These are phyloP conservation scores for Apaloderma vittatum DNA, from an alignment of 2,113 vertebrate species.

Conservation along the genomic window DNA sequence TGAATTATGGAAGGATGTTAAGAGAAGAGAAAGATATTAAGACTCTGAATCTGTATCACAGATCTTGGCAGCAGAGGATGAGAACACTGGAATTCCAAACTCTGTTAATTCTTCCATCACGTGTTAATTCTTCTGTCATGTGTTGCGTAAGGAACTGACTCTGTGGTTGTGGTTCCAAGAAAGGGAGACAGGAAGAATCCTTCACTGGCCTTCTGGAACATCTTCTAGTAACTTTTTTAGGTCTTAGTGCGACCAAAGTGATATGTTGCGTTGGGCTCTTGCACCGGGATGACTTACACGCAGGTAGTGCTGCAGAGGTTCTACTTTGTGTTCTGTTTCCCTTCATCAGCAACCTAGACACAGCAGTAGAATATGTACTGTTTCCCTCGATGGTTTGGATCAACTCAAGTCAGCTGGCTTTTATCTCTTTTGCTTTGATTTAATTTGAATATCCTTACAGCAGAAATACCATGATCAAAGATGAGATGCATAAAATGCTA, in stretches of 20 bases:
- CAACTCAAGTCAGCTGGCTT: slow-evolving; percentile 12
- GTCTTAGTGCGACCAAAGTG: background rate
- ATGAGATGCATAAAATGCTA: background rate
- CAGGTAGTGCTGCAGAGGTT: background rate
- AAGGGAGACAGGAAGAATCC: background rate
- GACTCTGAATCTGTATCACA: background rate
- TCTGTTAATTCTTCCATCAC: background rate
- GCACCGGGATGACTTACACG: background rate
- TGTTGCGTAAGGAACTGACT: background rate
- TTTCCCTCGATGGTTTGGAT: slow-evolving; percentile 3
- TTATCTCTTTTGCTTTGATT: slow-evolving; percentile 56
- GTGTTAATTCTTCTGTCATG: accelerated
- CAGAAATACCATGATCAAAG: slow-evolving; percentile 31
- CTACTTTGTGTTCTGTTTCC: background rate
- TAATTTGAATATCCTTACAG: slow-evolving; percentile 30
- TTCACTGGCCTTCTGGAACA: background rate
- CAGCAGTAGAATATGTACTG: background rate
- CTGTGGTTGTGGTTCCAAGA: background rate
- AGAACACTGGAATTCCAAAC: background rate
- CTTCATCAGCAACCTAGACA: background rate
- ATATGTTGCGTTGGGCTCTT: background rate
- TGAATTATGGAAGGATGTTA: background rate
- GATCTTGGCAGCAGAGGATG: background rate
- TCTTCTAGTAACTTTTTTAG: background rate
- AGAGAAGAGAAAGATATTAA: background rate